Percentiles rank a stretch among this genome's conserved stretches.
Evolutionary conservation across 2,888 invertebrate genomes (phyloP).

Genomic region (Acanthosepion lycidas): DNA sequence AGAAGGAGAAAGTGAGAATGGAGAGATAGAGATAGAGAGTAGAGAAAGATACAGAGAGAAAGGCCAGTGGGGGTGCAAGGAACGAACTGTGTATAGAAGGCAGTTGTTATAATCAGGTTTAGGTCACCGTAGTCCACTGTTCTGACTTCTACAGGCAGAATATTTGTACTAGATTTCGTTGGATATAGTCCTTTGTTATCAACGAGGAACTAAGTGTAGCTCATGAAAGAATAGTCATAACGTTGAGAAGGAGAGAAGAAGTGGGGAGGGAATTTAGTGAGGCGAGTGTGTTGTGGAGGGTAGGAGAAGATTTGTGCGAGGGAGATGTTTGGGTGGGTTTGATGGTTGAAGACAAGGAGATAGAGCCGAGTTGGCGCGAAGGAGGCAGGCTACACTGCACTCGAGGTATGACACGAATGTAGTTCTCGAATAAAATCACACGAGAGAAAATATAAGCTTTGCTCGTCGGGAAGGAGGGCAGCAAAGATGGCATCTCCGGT

Average conservation of each 20-base stretch:
- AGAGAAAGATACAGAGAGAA: no score
- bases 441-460: not conserved
- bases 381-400: not conserved
- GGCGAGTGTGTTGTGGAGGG: not conserved
- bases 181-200: not conserved
- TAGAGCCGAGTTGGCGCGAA: slow-evolving; percentile 20
- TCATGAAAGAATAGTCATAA: not conserved
- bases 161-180: not conserved
- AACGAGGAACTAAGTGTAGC: not conserved
- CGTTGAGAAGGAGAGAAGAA: not conserved
- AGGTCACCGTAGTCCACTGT: slow-evolving; percentile 18
- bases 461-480: not conserved
- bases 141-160: not conserved
- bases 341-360: not conserved
- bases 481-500: no score
- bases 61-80: no score
- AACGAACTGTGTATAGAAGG: no score
- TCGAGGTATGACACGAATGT: not conserved
- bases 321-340: not conserved
- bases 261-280: not conserved
- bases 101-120: not conserved
- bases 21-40: not conserved
- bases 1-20: not conserved
- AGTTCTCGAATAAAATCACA: not conserved
- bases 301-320: not conserved